Conservation (phyloP, 2,113 vertebrate genomes). For the Piaya cayana region DNA sequence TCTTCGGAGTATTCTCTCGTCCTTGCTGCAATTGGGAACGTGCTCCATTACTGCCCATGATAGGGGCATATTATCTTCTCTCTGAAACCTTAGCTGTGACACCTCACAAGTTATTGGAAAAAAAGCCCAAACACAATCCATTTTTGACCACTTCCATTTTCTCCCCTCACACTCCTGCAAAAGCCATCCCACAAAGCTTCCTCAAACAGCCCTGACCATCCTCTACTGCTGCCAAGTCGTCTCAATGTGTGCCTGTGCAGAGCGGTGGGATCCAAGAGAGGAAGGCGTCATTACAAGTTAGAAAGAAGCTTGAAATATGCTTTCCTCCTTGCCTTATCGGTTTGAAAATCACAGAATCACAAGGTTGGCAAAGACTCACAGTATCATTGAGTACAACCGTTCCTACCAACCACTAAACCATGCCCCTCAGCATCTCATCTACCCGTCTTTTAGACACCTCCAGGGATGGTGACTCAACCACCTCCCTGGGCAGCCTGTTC, state of each 20-base stretch:
- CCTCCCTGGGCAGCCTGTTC: no score
- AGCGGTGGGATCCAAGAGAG: not conserved
- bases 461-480: no score
- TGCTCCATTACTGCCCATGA: not conserved
- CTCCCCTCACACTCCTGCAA: not conserved
- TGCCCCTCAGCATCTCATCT: no score
- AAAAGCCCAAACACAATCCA: not conserved
- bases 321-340: not conserved
- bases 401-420: no score
- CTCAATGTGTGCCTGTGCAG: not conserved
- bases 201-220: rapidly evolving
- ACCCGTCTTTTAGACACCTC: no score
- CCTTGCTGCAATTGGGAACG: not conserved
- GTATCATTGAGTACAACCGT: no score
- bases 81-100: not conserved
- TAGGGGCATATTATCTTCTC: not conserved
- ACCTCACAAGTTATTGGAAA: not conserved
- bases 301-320: not conserved
- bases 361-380: not conserved
- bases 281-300: not conserved
- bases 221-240: not conserved
- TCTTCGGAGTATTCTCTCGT: not conserved
- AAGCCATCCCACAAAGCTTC: not conserved
- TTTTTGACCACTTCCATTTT: not conserved
- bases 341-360: not conserved